Base-by-base conservation (phyloP, 2,888 invertebrate genomes). In the Meiosimyza decipiens region DNA sequence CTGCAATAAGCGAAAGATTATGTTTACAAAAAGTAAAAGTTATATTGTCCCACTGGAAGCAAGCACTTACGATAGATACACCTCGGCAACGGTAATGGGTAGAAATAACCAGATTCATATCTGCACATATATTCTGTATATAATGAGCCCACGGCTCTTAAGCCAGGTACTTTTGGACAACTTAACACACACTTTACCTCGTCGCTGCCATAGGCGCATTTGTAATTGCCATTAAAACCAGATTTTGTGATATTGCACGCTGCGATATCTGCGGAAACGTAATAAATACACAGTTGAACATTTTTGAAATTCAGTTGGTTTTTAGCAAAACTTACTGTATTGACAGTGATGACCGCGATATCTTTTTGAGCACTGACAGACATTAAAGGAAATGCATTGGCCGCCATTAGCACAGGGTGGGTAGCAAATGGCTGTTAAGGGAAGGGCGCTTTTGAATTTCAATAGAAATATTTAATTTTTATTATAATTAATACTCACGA, bases 341-440 rank as follows among this genome's bases (percentile, higher is more conserved):
- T 87, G 84, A 71, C 87, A 87, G 55, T 81, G 82, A 6, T 82
- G 77, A 6, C 87, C 87, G 7, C 84, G 89, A 79, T 89, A 93
- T 3, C 90, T 90, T 76, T 90, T 88, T 0, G 94, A 91, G 82
- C 96, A 96, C 77, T 93, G 92, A 79, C 96, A 96, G 3, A 90
- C 89, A 82, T 95, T 93, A 12, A 91, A 89, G 0, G 92, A 89
- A 0, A 94, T 87, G 83, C 96, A 97, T 15, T 90, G 89, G 0
- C 96, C 96, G 0, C 93, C 95, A 82, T 96, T 95, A 74, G 89
- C 83, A 82, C 96, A 97, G 0, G 92, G 89, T 0, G 94, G 95
- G 68, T 88, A 85, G 77, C 94, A 94, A 22, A 89, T 89, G 6
- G 92, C 86, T 86, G 52, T 16, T 4, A 59, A 22, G 12, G 50